A percentile compares a stretch with the other conserved stretches of the same genome.
Conservation (phyloP, 2,797 vertebrate genomes). For the Chelonia mydas region DNA sequence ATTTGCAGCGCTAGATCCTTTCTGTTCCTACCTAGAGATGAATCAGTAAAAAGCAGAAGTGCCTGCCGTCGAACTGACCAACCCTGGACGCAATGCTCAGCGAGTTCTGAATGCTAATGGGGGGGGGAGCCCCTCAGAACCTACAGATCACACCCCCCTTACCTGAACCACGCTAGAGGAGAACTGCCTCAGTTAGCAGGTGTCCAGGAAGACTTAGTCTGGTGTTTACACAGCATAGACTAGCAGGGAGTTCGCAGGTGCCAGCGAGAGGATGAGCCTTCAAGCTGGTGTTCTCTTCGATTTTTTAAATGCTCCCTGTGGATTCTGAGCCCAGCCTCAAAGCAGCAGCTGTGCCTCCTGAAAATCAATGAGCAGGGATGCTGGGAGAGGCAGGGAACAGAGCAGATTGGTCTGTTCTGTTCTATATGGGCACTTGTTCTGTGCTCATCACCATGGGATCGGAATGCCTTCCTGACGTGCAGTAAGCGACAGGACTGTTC, state of each 20-base stretch:
- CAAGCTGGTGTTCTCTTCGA: not conserved
- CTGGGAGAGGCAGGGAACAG: not conserved
- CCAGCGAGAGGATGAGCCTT: not conserved
- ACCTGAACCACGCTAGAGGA: not conserved
- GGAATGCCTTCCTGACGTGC: not conserved
- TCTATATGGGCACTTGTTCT: not conserved
- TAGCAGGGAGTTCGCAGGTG: not conserved
- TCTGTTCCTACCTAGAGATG: not conserved
- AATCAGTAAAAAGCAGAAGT: not conserved
- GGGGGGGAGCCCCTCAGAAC: too few relatives aligned
- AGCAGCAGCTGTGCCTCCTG: not conserved
- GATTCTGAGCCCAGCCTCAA: not conserved
- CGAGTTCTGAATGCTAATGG: too few relatives aligned
- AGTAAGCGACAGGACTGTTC: not conserved
- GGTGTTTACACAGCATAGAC: not conserved
- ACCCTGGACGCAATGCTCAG: too few relatives aligned
- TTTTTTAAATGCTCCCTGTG: not conserved
- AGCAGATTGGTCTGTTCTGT: not conserved
- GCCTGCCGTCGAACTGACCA: too few relatives aligned
- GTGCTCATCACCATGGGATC: not conserved
- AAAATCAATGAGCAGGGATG: not conserved
- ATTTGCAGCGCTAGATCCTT: not conserved
- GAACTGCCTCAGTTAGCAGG: not conserved
- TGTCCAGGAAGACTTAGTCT: not conserved
- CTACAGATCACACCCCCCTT: not conserved